Base-by-base conservation (phyloP, 53 echinoderm and acorn worm species). In the Paelopatides confundens region DNA sequence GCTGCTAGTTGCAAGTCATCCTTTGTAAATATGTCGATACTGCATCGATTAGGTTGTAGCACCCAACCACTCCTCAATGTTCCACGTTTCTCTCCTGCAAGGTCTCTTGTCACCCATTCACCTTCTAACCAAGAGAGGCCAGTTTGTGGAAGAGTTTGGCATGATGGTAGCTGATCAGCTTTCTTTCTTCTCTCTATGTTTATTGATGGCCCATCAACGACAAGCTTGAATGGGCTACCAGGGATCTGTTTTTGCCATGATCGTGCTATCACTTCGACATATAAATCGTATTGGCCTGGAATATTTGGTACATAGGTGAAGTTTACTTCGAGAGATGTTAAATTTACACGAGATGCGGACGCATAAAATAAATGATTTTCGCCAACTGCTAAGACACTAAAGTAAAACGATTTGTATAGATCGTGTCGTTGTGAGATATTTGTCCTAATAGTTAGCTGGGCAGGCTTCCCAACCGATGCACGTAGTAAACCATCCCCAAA, bases 311-410 rank as follows among this genome's bases (percentile, higher is more conserved):
- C 1, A 15, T 77, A 77, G 2, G 77, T 47, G 29, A 49, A 77
- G 29, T 77, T 47, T 48, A 77, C 15, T 9, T 49, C 31, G 24
- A 31, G 9, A 27, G 40, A n/a, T 10, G 9, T 31, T 77, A n/a
- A n/a, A n/a, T n/a, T n/a, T n/a, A n/a, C n/a, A n/a, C n/a, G n/a
- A n/a, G n/a, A n/a, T n/a, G n/a, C n/a, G n/a, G n/a, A n/a, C n/a
- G n/a, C n/a, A n/a, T n/a, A 17, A 28, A 77, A 77, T 13, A 77
- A 49, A 48, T 77, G 77, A 15, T 77, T 48, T 12, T 51, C 26
- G 28, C 77, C 77, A 12, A n/a, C n/a, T n/a, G n/a, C n/a, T n/a
- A n/a, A 46, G 11, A 77, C 77, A 77, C 77, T 77, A 50, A 77
- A 70, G 39, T 14, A 36, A 9, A 23, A 70, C n/a, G n/a, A n/a